Conservation (phyloP, 2,113 vertebrate species). For the Oostethus manadensis region DNA sequence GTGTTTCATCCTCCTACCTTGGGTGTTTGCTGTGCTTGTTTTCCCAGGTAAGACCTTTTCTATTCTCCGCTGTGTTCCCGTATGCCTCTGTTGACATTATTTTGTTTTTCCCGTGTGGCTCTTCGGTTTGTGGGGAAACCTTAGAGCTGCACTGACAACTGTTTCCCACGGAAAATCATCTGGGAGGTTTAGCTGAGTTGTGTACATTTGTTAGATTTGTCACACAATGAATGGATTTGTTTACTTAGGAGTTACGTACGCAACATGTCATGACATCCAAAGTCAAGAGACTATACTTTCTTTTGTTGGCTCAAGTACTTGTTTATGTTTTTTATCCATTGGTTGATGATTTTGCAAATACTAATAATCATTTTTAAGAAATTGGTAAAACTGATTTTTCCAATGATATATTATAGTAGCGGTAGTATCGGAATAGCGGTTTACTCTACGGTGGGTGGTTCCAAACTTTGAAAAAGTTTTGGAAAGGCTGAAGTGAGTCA, state of each 20-base stretch:
- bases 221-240: not conserved
- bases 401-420: no score
- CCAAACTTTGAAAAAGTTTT: no score
- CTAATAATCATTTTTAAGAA: no score
- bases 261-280: not conserved
- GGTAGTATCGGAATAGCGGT: no score
- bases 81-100: constrained; percentile 14
- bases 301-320: not conserved
- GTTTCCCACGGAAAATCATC: not conserved
- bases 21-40: constrained; percentile 68
- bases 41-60: constrained; percentile 71
- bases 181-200: not conserved
- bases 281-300: not conserved
- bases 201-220: not conserved
- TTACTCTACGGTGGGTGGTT: no score
- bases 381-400: no score
- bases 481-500: no score
- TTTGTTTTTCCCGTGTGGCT: not conserved
- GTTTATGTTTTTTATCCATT: not conserved
- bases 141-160: constrained; percentile 19
- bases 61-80: constrained; percentile 16
- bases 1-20: constrained; percentile 67
- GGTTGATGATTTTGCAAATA: no score
- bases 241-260: constrained; percentile 24
- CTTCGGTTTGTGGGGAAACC: constrained; percentile 7